Evolutionary conservation across 1,140 invertebrate species (phyloP).

Genomic region (Cherax destructor): DNA sequence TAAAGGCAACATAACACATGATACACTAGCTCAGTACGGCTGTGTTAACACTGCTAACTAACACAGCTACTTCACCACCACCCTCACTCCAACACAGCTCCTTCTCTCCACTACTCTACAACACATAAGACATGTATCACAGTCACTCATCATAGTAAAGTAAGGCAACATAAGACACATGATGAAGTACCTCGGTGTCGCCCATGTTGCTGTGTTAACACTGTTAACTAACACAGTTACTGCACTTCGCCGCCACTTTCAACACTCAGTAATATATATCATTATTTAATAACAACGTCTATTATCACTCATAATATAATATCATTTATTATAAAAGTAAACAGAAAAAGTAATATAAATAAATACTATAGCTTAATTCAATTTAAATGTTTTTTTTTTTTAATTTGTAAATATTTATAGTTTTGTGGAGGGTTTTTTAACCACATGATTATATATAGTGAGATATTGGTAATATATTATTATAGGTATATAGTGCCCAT

Average conservation of each 20-base stretch:
- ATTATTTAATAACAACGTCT: not conserved
- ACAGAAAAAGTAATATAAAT: not conserved
- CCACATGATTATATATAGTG: not conserved
- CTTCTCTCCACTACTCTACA: too few relatives aligned
- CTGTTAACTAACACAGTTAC: not conserved
- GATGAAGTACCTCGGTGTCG: slow-evolving; percentile 38
- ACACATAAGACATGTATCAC: too few relatives aligned
- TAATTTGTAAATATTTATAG: not conserved
- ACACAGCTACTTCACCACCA: too few relatives aligned
- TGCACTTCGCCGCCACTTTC: not conserved
- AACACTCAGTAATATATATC: not conserved
- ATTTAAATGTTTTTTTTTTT: not conserved
- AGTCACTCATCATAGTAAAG: too few relatives aligned
- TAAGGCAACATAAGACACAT: not conserved
- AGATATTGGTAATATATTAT: too few relatives aligned
- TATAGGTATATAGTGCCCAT: too few relatives aligned
- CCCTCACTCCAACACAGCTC: too few relatives aligned
- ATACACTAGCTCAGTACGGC: too few relatives aligned
- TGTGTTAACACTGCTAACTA: too few relatives aligned
- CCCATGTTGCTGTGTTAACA: slow-evolving; percentile 64
- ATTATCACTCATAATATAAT: not conserved
- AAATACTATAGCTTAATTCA: not conserved
- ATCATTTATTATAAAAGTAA: not conserved
- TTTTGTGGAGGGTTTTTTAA: not conserved
- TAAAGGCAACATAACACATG: too few relatives aligned